These are phyloP conservation scores for Phylloscopus collybita DNA, from an alignment of 2,797 vertebrate genomes.

Conservation along the genomic window DNA sequence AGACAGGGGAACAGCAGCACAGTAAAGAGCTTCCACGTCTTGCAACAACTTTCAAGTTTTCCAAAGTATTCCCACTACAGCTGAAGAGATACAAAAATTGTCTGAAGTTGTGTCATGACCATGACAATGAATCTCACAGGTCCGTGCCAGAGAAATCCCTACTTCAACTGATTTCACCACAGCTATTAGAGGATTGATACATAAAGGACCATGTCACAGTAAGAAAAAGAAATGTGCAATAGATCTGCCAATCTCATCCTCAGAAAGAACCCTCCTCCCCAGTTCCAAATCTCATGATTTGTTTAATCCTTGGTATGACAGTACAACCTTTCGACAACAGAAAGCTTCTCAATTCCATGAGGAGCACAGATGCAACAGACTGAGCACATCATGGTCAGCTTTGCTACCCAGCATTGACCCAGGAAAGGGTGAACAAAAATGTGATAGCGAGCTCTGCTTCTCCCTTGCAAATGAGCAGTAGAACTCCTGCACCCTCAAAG, in stretches of 20 bases:
- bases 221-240: background rate
- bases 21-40: background rate
- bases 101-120: background rate
- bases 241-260: background rate
- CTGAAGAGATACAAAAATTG: background rate
- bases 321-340: fast-evolving
- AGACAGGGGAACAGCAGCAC: background rate
- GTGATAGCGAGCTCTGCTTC: background rate
- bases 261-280: background rate
- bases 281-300: background rate
- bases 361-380: background rate
- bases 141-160: background rate
- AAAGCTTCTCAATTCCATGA: background rate
- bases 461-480: background rate
- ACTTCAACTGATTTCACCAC: background rate
- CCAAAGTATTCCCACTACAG: background rate
- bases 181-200: background rate
- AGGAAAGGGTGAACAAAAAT: background rate
- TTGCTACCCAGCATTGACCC: background rate
- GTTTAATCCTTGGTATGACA: background rate
- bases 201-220: background rate
- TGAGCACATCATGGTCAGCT: fast-evolving
- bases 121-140: background rate
- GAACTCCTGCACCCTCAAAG: background rate
- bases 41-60: background rate